Evolutionary conservation across 2,888 invertebrate species (phyloP).

Genomic region (Nebria salina): DNA sequence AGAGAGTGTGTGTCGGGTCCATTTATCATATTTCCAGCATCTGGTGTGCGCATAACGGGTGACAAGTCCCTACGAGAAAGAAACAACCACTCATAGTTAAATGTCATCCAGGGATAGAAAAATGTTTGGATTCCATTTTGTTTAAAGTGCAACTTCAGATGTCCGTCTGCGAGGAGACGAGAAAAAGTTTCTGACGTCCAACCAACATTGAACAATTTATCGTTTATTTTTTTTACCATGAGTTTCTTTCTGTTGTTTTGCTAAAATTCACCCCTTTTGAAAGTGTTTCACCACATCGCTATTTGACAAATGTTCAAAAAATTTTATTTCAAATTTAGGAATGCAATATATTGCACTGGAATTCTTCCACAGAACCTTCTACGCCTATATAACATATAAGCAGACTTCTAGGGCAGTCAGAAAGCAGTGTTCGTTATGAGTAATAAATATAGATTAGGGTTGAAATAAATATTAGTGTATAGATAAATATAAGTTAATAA

Average conservation of each 20-base stretch:
- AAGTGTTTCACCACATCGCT: not conserved
- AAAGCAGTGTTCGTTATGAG: too few relatives aligned
- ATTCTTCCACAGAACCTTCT: too few relatives aligned
- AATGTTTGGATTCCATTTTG: constrained; percentile 47
- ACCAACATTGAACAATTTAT: not conserved
- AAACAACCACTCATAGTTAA: constrained; percentile 55
- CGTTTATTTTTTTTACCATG: not conserved
- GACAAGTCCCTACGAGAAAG: constrained; percentile 39
- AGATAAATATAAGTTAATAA: too few relatives aligned
- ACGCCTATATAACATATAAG: too few relatives aligned
- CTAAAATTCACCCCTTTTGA: not conserved
- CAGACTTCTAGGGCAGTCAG: too few relatives aligned
- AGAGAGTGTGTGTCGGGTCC: constrained; percentile 7
- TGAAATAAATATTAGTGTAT: too few relatives aligned
- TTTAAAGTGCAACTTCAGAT: constrained; percentile 46
- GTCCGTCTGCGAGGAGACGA: constrained; percentile 31
- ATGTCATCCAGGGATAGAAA: constrained; percentile 55
- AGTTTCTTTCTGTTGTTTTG: constrained; percentile 4
- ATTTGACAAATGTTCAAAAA: too few relatives aligned
- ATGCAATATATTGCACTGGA: too few relatives aligned
- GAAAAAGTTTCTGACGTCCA: constrained; percentile 32
- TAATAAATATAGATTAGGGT: too few relatives aligned
- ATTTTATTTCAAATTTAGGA: too few relatives aligned
- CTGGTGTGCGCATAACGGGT: constrained; percentile 23
- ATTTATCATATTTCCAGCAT: constrained; percentile 43